Conservation (phyloP, 2,113 vertebrate genomes). For the Strix uralensis region DNA sequence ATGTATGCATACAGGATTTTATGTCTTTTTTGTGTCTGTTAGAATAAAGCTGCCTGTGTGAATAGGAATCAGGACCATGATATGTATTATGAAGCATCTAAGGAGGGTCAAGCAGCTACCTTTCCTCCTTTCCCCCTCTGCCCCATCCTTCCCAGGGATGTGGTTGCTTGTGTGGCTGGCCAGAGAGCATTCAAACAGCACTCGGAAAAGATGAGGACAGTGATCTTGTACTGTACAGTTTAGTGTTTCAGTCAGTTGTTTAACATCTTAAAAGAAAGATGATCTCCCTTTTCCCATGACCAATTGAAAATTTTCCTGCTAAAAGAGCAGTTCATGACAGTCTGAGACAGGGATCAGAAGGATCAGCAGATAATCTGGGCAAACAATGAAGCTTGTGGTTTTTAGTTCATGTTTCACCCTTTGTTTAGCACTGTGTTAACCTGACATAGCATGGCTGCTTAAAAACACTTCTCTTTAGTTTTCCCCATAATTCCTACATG, state of each 20-base stretch:
- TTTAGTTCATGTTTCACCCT: slow-evolving; percentile 21
- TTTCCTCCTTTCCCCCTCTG: not conserved
- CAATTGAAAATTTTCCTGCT: not conserved
- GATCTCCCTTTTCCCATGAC: not conserved
- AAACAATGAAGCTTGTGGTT: not conserved
- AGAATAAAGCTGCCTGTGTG: not conserved
- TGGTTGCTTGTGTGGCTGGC: not conserved
- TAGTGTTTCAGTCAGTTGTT: not conserved
- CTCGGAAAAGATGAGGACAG: not conserved
- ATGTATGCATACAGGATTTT: not conserved
- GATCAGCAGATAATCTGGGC: slow-evolving; percentile 31
- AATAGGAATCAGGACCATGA: not conserved
- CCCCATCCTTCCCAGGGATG: not conserved
- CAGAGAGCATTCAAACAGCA: not conserved
- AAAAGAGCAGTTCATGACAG: not conserved
- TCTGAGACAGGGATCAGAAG: slow-evolving; percentile 6
- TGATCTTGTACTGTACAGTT: not conserved
- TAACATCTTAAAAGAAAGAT: slow-evolving; percentile 5
- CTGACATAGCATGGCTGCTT: not conserved
- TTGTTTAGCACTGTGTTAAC: not conserved
- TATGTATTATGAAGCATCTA: not conserved
- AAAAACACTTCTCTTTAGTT: not conserved
- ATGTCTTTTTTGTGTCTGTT: not conserved
- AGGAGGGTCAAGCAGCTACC: not conserved
- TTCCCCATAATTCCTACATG: not conserved